Evolutionary conservation across 2,888 invertebrate species (phyloP), one percentile per base, ranked within the genome.

Genomic region (Lithosia quadra): DNA sequence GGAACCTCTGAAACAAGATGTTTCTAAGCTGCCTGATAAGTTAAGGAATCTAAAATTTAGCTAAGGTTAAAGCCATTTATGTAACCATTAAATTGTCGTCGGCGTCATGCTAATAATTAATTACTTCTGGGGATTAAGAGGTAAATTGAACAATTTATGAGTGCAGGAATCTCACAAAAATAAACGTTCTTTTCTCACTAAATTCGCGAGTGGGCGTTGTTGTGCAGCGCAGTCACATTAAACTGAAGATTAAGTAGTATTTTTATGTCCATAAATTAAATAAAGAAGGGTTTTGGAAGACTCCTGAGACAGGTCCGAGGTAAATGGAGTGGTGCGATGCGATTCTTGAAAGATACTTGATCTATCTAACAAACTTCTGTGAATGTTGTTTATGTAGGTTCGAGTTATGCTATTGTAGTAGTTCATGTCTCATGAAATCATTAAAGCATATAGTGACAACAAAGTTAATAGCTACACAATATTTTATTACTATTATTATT

Each of bases 131-230:
- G 67, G 62, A 68, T 75, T 61, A 73, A 72, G 53, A 63, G 63
- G 63, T 70, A 70, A 80, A 71, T 74, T 71, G 68, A 74, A 74
- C 71, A 77, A 75, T 73, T 75, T 67, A 79, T 64, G 58, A 53
- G 49, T 66, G 13, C 68, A 71, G 67, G 68, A 69, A 66, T 65
- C 62, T 43, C 67, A 53, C 67, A 67, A 65, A 55, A 67, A 67
- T 73, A 69, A 72, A 56, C 4, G 22, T n/a, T 21, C 58, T 56
- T 60, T 69, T 21, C 39, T 34, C 28, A 39, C 58, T 58, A 71
- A 67, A 15, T 34, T 61, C 15, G 15, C 13, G 15, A 56, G 18
- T 24, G 56, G n/a, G 58, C 58, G 56, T 56, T 24, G 13, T 56
- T 61, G 21, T 60, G 43, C 22, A 28, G 34, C 22, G 28, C 43